Percentiles rank a stretch among this genome's conserved stretches.
Conservation (phyloP, 2,797 vertebrate species). For the Danio kyathit region DNA sequence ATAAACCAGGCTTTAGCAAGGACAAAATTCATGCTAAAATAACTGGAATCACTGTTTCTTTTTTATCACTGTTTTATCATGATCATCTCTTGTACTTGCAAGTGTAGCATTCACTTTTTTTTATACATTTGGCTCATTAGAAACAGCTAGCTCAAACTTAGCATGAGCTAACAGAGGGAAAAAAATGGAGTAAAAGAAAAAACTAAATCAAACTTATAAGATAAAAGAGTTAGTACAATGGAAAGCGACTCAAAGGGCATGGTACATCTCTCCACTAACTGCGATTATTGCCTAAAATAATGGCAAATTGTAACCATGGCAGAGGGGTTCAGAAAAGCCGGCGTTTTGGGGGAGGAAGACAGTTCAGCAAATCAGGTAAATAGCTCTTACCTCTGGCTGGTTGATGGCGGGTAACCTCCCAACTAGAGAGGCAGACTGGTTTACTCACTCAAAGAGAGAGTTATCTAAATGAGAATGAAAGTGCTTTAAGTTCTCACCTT, state of each 20-base stretch:
- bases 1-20: no score
- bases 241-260: conserved; percentile 62
- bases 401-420: conserved; percentile 42
- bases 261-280: conserved; percentile 12
- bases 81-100: neutral
- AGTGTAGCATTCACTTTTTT: neutral
- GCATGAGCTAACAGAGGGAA: conserved; percentile 32
- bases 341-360: conserved; percentile 34
- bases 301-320: neutral
- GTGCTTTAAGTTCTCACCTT: conserved; percentile 83
- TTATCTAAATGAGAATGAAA: conserved; percentile 14
- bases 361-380: conserved; percentile 44
- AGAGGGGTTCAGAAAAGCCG: conserved; percentile 2
- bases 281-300: conserved; percentile 8
- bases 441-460: conserved; percentile 42
- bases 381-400: conserved; percentile 52
- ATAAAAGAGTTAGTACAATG: conserved; percentile 73
- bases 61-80: neutral
- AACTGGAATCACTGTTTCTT: neutral
- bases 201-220: conserved; percentile 61
- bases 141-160: no score
- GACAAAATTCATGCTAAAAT: neutral
- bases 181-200: conserved; percentile 52
- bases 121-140: neutral
- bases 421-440: conserved; percentile 39